Evolutionary conservation across 2,888 invertebrate genomes (phyloP), one percentile per base, ranked within the genome.

Genomic region (Ashinkailepas kermadecensis): DNA sequence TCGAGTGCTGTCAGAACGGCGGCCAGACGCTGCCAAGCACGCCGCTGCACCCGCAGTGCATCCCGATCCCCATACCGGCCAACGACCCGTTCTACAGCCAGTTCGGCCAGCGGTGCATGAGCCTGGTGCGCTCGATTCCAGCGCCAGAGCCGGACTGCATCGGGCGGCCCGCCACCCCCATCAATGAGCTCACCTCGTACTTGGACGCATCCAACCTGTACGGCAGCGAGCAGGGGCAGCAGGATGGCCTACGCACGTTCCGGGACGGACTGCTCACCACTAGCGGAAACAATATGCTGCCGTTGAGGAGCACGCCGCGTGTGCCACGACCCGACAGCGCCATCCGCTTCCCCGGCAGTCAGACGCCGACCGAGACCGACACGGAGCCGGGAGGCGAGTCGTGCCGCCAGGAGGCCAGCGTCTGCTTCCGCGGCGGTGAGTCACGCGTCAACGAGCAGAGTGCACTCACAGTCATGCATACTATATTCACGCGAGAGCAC

Each of bases 191-290:
- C 0, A 93, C 93, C 59, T 91, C 92, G 15, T 94, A 88, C 87
- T 88, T 95, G 89, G 95, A 95, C 86, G 89, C 93, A 4, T 95
- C 95, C 0, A 87, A 93, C 56, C 92, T 95, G 3, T 96, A 95
- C 86, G 95, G 95, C 0, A 94, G 92, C 83, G 92, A 90, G 8
- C 89, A 90, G 21, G 88, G 90, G 65, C 91, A 92, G 84, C 91
- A 92, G 39, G 89, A 89, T 12, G 90, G 90, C 39, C 88, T 95
- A 54, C 90, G 95, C 11, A 90, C 91, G 13, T 91, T 91, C 85
- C 88, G 89, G 74, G 92, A 92, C 0, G 95, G 95, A 0, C 83
- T 81, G 15, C 39, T 84, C n/a, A 81, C 21, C 25, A 81, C 80
- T 9, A 81, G 81, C 4, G 56, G n/a, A 6, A 23, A 80, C 25